Conservation (phyloP, 1,140 invertebrate genomes). For the Drosophila bocki region DNA sequence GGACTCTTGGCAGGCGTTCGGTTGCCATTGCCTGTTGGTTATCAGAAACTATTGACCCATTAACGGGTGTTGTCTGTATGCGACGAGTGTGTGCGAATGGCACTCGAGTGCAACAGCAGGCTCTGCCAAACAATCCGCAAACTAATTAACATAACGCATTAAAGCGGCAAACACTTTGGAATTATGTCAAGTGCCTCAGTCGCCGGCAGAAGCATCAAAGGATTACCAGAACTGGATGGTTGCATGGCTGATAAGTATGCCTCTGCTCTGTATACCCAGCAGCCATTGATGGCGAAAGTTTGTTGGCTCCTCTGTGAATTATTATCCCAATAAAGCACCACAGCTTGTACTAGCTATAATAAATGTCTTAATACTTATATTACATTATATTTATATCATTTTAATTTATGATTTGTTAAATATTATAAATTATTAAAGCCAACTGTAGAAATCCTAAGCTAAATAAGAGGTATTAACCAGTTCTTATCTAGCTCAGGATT, state of each 20-base stretch:
- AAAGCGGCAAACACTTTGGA: conserved; percentile 69
- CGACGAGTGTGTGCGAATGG: conserved; percentile 41
- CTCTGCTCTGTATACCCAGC: neutral
- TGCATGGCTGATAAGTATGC: conserved; percentile 48
- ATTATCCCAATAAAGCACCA: too few species aligned
- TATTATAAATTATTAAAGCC: too few species aligned
- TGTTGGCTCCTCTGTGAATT: neutral
- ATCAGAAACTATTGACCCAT: conserved; percentile 82
- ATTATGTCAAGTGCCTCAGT: conserved; percentile 74
- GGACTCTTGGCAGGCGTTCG: conserved; percentile 45
- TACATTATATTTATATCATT: neutral
- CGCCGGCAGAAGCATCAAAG: conserved; percentile 61
- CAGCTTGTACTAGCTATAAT: too few species aligned
- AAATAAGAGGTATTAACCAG: neutral
- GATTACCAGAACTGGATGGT: conserved; percentile 52
- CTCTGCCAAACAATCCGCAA: conserved; percentile 56
- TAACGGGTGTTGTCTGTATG: conserved; percentile 59
- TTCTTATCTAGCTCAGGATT: accelerated
- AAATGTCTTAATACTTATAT: too few species aligned
- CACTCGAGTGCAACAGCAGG: conserved; percentile 50
- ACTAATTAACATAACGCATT: conserved; percentile 82
- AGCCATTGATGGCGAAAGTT: neutral
- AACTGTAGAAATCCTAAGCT: too few species aligned
- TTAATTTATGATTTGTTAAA: neutral
- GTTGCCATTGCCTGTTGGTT: conserved; percentile 44